These are phyloP conservation scores for Spatula versicolor DNA, from an alignment of 2,797 vertebrate genomes.

Conservation along the genomic window DNA sequence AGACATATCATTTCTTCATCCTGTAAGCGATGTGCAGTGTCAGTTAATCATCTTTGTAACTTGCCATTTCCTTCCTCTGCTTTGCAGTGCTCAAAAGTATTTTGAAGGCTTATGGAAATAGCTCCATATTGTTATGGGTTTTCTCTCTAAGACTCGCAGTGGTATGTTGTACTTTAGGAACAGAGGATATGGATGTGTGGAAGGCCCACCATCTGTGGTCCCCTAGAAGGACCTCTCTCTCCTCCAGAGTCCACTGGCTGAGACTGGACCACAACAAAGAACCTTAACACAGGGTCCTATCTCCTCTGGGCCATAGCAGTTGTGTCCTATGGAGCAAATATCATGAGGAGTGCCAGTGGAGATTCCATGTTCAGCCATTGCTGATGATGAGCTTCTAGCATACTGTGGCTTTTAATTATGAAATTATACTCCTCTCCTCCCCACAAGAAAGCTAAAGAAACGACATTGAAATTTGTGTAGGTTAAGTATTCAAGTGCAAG, in stretches of 20 bases:
- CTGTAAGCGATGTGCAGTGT: neutral
- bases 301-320: neutral
- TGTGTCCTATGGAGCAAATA: neutral
- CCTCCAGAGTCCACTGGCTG: neutral
- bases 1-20: neutral
- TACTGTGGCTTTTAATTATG: neutral
- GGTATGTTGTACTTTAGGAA: neutral
- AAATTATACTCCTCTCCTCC: neutral
- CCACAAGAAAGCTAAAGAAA: neutral
- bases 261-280: neutral
- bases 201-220: neutral
- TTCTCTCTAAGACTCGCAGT: neutral
- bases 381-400: neutral
- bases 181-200: neutral
- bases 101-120: neutral
- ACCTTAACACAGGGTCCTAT: neutral
- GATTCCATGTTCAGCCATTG: neutral
- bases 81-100: neutral
- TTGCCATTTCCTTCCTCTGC: neutral
- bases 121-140: neutral
- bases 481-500: neutral
- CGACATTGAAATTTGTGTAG: neutral
- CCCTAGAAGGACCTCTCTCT: neutral
- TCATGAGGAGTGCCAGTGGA: neutral
- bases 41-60: fast-evolving